A percentile compares a stretch with the other conserved stretches of the same genome.
These are phyloP conservation scores for Carassius carassius DNA, from an alignment of 2,113 vertebrate species.

Conservation along the genomic window DNA sequence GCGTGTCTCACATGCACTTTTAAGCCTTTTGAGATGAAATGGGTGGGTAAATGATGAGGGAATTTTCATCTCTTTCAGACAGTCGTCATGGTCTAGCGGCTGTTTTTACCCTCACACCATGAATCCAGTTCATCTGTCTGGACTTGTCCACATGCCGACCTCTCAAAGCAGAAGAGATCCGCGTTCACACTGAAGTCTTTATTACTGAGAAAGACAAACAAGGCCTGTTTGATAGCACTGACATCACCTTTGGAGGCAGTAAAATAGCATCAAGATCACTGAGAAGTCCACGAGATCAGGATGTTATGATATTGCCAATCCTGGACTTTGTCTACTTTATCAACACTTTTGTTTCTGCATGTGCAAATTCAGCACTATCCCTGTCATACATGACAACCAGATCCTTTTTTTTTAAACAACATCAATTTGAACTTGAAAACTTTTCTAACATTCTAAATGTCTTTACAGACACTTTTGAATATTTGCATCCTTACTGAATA, in stretches of 20 bases:
- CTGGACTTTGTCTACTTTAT: slow-evolving; percentile 4
- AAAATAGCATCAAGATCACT: background rate
- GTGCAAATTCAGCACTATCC: background rate
- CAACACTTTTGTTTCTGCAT: background rate
- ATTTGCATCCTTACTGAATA: background rate
- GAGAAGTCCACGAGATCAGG: background rate
- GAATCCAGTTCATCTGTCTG: slow-evolving; percentile 16
- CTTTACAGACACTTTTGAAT: background rate
- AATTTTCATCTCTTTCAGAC: background rate
- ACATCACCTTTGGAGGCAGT: slow-evolving; percentile 8
- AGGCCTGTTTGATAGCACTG: background rate
- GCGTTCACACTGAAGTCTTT: background rate
- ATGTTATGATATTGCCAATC: background rate
- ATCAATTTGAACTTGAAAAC: background rate
- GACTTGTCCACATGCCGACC: background rate
- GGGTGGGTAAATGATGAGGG: background rate
- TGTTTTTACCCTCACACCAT: slow-evolving; percentile 4
- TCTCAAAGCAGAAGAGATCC: background rate
- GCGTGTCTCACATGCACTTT: background rate
- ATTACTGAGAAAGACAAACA: background rate
- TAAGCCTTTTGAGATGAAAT: background rate
- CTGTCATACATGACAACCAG: background rate
- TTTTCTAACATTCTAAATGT: background rate
- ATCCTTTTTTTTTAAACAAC: background rate
- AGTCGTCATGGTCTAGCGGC: background rate